Conservation (phyloP, 2,797 vertebrate species). For the Amphiprion clarkii region DNA sequence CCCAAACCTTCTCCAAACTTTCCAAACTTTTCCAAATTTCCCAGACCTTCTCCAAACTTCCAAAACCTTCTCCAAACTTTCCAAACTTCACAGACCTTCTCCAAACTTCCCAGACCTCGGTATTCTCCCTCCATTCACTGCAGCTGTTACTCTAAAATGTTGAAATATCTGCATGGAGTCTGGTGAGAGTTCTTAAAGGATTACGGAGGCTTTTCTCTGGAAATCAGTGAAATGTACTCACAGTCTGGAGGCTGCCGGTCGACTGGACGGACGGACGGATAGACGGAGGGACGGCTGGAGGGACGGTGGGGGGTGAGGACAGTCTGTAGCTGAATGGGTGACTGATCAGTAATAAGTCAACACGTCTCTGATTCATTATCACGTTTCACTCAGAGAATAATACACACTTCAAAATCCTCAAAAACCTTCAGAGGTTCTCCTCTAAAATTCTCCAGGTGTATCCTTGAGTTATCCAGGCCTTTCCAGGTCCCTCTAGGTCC, state of each 20-base stretch:
- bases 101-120: not conserved
- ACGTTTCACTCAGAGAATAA: too few relatives aligned
- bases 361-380: too few relatives aligned
- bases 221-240: constrained; percentile 52
- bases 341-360: constrained; percentile 29
- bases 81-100: not conserved
- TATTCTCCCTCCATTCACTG: too few relatives aligned
- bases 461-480: not conserved
- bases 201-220: constrained; percentile 57
- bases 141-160: not conserved
- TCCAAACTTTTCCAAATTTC: not conserved
- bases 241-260: constrained; percentile 21
- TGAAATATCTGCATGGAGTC: constrained; percentile 45
- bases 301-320: not conserved
- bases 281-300: not conserved
- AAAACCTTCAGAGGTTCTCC: too few relatives aligned
- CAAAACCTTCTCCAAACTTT: not conserved
- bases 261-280: too few relatives aligned
- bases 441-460: too few relatives aligned
- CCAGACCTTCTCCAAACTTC: not conserved
- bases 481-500: too few relatives aligned
- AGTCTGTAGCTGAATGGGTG: not conserved
- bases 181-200: constrained; percentile 71
- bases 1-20: not conserved
- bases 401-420: too few relatives aligned